Evolutionary conservation across 1,140 invertebrate species (phyloP).

Genomic region (Lordiphosa collinella): DNA sequence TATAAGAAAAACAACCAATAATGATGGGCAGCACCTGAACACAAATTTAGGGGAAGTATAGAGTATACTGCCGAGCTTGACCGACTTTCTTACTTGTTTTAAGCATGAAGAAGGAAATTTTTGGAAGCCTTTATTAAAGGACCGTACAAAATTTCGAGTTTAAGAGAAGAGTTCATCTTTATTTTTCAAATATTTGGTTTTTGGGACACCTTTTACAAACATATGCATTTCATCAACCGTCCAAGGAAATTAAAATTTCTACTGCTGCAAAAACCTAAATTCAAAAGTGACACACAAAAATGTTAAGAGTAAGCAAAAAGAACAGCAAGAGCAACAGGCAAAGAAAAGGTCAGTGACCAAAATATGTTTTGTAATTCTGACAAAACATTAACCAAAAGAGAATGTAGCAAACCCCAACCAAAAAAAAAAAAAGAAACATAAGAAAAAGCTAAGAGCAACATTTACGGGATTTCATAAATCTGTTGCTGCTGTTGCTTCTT

Average conservation of each 20-base stretch:
- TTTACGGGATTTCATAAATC: neutral
- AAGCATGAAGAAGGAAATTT: too few species aligned
- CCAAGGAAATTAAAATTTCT: constrained; percentile 19
- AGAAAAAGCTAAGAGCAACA: constrained; percentile 18
- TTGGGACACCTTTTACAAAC: too few species aligned
- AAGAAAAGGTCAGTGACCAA: constrained; percentile 59
- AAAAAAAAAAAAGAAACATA: constrained; percentile 3
- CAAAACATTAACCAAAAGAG: constrained; percentile 46
- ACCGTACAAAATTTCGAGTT: too few species aligned
- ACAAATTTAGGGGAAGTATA: too few species aligned
- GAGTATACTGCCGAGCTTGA: too few species aligned
- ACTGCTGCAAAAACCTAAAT: constrained; percentile 51
- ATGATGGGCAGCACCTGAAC: too few species aligned
- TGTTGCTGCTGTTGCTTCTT: neutral
- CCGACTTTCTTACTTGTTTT: too few species aligned
- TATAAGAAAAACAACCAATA: too few species aligned
- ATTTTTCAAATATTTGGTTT: too few species aligned
- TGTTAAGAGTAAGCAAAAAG: constrained; percentile 28
- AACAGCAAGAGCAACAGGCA: constrained; percentile 28
- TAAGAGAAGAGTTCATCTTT: too few species aligned
- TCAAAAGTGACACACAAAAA: constrained; percentile 54
- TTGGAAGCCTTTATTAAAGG: too few species aligned
- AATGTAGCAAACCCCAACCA: constrained; percentile 26
- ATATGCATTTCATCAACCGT: too few species aligned
- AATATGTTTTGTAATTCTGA: constrained; percentile 55